Percentiles rank a stretch among this genome's conserved stretches.
Conservation (phyloP, 2,888 invertebrate species). For the Patella pellucida region DNA sequence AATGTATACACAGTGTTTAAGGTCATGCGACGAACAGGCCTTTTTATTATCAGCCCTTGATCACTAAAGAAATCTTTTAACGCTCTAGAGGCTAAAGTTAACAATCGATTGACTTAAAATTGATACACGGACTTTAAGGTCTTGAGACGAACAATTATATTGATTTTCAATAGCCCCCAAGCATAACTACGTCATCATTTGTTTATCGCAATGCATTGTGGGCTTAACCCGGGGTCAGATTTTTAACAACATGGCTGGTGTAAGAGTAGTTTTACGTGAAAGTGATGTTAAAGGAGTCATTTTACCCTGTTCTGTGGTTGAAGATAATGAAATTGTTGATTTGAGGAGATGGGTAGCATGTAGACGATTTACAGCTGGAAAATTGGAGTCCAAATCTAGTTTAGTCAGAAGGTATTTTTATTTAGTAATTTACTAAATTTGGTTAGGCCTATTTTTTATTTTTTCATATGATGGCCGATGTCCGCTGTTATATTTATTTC, state of each 20-base stretch:
- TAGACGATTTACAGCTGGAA: not conserved
- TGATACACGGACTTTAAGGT: no score
- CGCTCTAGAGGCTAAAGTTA: no score
- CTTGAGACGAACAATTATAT: no score
- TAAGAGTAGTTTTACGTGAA: not conserved
- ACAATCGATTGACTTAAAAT: no score
- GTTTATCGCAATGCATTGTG: constrained; percentile 3
- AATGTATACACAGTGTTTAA: no score
- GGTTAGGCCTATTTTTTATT: no score
- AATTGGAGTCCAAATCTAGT: not conserved
- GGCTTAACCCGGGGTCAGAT: not conserved
- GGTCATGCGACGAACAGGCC: no score
- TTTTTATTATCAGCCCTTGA: no score
- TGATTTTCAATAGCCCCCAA: not conserved
- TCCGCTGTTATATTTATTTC: no score
- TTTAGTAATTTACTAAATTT: no score
- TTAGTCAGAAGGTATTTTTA: not conserved
- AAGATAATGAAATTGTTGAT: not conserved
- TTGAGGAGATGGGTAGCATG: not conserved
- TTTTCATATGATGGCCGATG: no score
- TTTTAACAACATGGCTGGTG: not conserved
- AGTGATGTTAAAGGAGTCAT: not conserved
- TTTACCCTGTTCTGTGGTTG: not conserved
- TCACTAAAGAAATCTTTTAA: no score
- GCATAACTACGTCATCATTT: not conserved